These are phyloP conservation scores for Rhagonycha lutea DNA, from an alignment of 2,888 invertebrate genomes.

Conservation along the genomic window DNA sequence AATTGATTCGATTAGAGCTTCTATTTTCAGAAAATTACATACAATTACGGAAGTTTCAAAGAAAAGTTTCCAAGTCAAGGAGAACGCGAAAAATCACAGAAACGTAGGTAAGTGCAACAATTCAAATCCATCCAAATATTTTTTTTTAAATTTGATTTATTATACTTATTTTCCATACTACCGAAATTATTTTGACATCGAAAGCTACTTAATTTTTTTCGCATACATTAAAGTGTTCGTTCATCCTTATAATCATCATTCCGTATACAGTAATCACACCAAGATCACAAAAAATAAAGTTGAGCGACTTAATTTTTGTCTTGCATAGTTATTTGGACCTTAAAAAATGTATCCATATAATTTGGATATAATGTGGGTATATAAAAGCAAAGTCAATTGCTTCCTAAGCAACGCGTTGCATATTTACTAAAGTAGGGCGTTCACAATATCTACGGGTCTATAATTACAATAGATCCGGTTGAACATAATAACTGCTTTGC, in stretches of 20 bases:
- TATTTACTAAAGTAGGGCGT: conserved; percentile 35
- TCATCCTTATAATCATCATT: not conserved
- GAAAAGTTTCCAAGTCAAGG: not conserved
- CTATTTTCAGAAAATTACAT: not conserved
- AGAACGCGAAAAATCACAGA: not conserved
- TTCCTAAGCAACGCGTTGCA: conserved; percentile 6
- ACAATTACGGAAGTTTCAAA: not conserved
- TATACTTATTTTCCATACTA: not conserved
- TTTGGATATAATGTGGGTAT: not conserved
- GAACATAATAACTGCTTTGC: conserved; percentile 38
- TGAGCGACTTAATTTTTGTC: not conserved
- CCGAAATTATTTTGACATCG: not conserved
- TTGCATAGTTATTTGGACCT: not conserved
- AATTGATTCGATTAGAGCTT: not conserved
- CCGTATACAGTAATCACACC: not conserved
- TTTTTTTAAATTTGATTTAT: not conserved
- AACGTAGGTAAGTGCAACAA: not conserved
- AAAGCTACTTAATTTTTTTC: not conserved
- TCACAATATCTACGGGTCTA: conserved; percentile 39
- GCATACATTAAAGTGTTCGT: not conserved
- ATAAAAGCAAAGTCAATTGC: conserved; percentile 1
- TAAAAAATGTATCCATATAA: not conserved
- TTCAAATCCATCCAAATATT: not conserved
- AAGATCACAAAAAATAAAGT: not conserved
- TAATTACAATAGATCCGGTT: conserved; percentile 46